Evolutionary conservation across 2,797 vertebrate species (phyloP).

Genomic region (Notolabrus celidotus): DNA sequence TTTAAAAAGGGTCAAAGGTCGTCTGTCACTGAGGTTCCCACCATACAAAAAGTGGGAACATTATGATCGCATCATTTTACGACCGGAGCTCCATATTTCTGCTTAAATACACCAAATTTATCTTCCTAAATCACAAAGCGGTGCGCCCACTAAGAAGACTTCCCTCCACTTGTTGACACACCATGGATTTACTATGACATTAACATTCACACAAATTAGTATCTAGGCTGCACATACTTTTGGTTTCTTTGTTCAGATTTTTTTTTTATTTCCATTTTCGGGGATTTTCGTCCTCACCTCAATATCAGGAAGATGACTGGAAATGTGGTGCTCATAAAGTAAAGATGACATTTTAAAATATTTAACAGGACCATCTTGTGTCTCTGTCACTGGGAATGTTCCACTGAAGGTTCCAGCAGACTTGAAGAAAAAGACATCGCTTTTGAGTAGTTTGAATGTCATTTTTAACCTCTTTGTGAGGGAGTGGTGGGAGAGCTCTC

Average conservation of each 20-base stretch:
- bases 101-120: constrained; percentile 27
- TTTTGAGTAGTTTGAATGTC: not conserved
- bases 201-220: constrained; percentile 50
- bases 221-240: constrained; percentile 37
- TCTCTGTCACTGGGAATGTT: not conserved
- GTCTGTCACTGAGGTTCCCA: not conserved
- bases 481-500: not conserved
- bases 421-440: not conserved
- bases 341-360: constrained; percentile 11
- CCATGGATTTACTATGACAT: constrained; percentile 28
- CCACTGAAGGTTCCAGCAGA: not conserved
- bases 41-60: constrained; percentile 27
- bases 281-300: constrained; percentile 13
- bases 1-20: not conserved
- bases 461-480: not conserved
- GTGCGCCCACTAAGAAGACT: constrained; percentile 26
- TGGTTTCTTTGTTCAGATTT: constrained; percentile 34
- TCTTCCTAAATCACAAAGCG: constrained; percentile 45
- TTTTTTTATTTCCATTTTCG: constrained; percentile 16
- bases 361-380: not conserved
- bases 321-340: not conserved
- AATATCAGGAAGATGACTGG: constrained; percentile 12
- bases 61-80: constrained; percentile 41
- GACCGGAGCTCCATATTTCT: constrained; percentile 34
- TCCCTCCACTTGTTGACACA: constrained; percentile 40